Conservation (phyloP, 1,140 invertebrate genomes). For the Rhopalosiphum maidis region DNA sequence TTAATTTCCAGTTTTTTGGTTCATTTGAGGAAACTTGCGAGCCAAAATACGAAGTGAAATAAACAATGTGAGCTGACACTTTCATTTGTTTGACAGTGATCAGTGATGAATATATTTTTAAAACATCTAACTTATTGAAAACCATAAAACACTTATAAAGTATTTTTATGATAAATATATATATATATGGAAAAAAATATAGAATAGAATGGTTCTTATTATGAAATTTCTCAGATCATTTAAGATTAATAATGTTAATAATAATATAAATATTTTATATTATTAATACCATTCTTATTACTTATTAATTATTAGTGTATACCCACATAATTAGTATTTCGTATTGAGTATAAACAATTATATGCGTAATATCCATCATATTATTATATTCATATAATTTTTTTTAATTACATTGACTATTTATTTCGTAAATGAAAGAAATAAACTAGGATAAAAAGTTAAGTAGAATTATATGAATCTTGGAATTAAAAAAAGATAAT, state of each 20-base stretch:
- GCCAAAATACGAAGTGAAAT: background rate
- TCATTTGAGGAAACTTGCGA: background rate
- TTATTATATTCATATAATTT: too few relatives aligned
- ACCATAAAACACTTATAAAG: background rate
- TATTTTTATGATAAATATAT: background rate
- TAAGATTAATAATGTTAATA: background rate
- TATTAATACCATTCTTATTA: background rate
- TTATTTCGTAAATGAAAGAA: background rate
- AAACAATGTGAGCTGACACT: background rate
- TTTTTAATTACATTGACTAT: background rate
- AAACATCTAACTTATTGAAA: background rate
- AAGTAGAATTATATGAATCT: background rate
- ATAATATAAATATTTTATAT: background rate
- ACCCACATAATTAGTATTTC: background rate
- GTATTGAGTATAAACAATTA: background rate
- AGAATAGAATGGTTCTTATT: background rate
- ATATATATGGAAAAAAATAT: too few relatives aligned
- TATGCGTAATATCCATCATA: background rate
- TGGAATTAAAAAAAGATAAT: background rate
- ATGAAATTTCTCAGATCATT: background rate
- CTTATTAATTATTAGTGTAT: background rate
- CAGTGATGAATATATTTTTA: slow-evolving; percentile 13
- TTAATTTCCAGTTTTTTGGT: too few relatives aligned
- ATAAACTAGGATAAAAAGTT: background rate
- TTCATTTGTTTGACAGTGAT: background rate